phyloP scores from a whole-genome alignment of 2,888 invertebrate species.

The Piscicola geometra region DNA sequence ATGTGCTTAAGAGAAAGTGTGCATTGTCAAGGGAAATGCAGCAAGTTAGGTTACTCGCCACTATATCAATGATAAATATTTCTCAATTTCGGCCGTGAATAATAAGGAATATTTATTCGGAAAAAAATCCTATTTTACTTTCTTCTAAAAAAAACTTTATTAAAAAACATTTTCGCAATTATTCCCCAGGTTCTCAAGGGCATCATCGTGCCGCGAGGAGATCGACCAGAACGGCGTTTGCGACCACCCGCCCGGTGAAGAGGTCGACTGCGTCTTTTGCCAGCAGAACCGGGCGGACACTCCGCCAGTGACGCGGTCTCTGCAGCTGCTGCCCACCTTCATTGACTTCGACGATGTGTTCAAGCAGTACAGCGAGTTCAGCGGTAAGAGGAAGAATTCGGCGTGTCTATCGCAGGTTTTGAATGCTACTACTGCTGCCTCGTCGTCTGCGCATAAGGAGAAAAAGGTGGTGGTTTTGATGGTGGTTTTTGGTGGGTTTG shows the following conservation, averaged over 20 bases:
- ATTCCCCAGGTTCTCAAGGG: slow-evolving; percentile 21
- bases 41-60: too few relatives aligned
- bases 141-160: slow-evolving; percentile 40
- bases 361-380: background rate
- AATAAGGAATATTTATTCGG: too few relatives aligned
- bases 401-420: too few relatives aligned
- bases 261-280: slow-evolving; percentile 31
- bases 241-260: slow-evolving; percentile 29
- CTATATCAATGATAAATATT: too few relatives aligned
- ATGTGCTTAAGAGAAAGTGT: too few relatives aligned
- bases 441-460: background rate
- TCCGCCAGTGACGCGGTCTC: slow-evolving; percentile 10
- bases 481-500: too few relatives aligned
- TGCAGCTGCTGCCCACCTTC: slow-evolving; percentile 28
- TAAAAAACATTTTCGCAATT: slow-evolving; percentile 1
- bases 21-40: too few relatives aligned
- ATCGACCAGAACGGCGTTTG: slow-evolving; percentile 24
- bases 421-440: background rate
- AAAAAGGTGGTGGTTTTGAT: background rate
- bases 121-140: too few relatives aligned
- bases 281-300: slow-evolving; percentile 15
- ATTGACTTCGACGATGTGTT: slow-evolving; percentile 11
- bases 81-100: too few relatives aligned
- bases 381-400: background rate
- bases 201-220: slow-evolving; percentile 17